Conservation (phyloP, 2,797 vertebrate species). For the Pempheris klunzingeri region DNA sequence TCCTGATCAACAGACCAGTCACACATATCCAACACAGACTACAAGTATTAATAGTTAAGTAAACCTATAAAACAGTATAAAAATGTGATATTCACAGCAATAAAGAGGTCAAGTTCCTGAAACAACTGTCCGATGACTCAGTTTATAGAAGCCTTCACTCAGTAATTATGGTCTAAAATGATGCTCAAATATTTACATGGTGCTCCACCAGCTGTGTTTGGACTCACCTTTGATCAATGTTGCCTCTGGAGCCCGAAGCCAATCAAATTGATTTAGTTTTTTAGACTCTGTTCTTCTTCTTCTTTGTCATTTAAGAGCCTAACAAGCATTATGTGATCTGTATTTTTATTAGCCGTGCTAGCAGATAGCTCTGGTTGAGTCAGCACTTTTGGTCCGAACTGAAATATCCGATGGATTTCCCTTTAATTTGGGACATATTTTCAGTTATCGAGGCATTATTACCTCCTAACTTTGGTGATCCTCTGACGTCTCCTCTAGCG, state of each 20-base stretch:
- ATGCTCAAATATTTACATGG: not conserved
- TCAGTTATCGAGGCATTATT: too few relatives aligned
- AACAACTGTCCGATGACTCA: too few relatives aligned
- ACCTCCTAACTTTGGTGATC: too few relatives aligned
- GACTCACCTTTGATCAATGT: conserved; percentile 6
- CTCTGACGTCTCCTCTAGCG: not conserved
- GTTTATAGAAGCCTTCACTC: not conserved
- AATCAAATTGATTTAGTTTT: not conserved
- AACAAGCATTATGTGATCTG: not conserved
- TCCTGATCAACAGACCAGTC: too few relatives aligned
- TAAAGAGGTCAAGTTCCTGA: too few relatives aligned
- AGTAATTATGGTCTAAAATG: not conserved
- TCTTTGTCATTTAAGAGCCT: not conserved
- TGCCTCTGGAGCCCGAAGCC: not conserved
- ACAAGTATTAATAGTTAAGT: not conserved
- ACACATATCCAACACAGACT: not conserved
- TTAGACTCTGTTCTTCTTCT: not conserved
- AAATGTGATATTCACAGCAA: not conserved
- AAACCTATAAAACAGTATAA: not conserved
- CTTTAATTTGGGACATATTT: not conserved
- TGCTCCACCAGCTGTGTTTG: not conserved
- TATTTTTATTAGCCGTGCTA: not conserved
- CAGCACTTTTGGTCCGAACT: not conserved
- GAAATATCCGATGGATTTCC: not conserved
- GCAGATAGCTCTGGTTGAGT: not conserved